Base-by-base conservation (phyloP, 2,113 vertebrate species). In the Aleadryas rufinucha region DNA sequence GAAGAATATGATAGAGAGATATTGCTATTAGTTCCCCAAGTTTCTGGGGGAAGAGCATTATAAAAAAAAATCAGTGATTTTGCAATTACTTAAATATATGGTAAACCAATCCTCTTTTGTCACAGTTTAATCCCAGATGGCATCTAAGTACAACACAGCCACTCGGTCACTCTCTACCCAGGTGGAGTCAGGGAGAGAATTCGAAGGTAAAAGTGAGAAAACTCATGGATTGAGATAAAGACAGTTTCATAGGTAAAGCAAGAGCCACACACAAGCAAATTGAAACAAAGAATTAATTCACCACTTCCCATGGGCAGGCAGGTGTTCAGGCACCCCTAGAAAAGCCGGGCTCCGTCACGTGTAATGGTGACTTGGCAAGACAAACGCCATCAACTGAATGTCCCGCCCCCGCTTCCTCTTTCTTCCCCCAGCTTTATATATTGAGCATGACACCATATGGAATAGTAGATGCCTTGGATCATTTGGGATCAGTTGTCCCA, bases 271-370 rank as follows among this genome's bases (percentile, higher is more conserved):
- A 56, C 24, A 26, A 49, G 30, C 11, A 63, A 63, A 35, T 39
- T 0, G 0, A 71, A 63, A 42, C n/a, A 47, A 79, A 9, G 9
- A 35, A 64, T 63, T 49, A 0, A 35, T 31, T 39, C 28, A 31
- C 6, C n/a, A 28, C 14, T 33, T 27, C 42, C 39, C 56, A 53
- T 35, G 56, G 21, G 16, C 35, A 83, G 31, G 27, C 20, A 61
- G 26, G 13, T 17, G 21, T 71, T 61, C 81, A 63, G 49, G 14
- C 57, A 45, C 14, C 6, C 33, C 39, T 39, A 37, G 10, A 72
- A 84, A 17, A 45, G 7, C 28, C 37, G 28, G 57, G 27, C 6
- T 37, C 27, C 20, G 5, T 37, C 49, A 54, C n/a, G 18, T 4
- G 4, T 15, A 18, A 7, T 18, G 22, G 14, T 72, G 49, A 45